Evolutionary conservation across 2,113 vertebrate species (phyloP), one percentile per base, ranked within the genome.

Genomic region (Alosa alosa): DNA sequence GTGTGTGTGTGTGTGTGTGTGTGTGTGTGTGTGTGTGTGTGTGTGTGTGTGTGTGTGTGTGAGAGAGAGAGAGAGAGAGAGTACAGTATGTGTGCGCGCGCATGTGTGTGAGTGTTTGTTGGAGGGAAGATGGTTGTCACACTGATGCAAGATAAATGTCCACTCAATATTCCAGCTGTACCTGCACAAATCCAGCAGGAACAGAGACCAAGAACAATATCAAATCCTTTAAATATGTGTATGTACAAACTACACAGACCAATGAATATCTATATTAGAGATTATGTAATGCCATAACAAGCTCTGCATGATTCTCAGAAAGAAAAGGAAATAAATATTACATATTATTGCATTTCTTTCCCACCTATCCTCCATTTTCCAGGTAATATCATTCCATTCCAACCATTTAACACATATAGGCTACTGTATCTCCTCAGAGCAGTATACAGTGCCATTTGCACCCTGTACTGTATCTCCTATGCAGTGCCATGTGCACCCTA

Each of bases 1-100:
- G 64, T 72, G 64, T 72, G 64, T 72, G n/a, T 72, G 64, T 72
- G n/a, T 31, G 64, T 72, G n/a, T 72, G 60, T 68, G 60, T n/a
- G 60, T 68, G 18, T n/a, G 60, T 4, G n/a, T 68, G 60, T 68
- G 60, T 8, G n/a, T 72, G 64, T 72, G n/a, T 72, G 64, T 72
- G n/a, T 31, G 64, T 72, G n/a, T 72, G 60, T 68, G 60, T n/a
- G 60, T 68, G 18, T n/a, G 60, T 4, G n/a, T 68, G 60, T 68
- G 60, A 1, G n/a, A 31, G 31, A 31, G 31, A 31, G 31, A 31
- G 7, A 25, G 57, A 20, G 57, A 20, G 57, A 5, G 57, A 5
- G 57, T n/a, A n/a, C n/a, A 10, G 15, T 17, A 13, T 68, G 18
- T n/a, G 60, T 5, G n/a, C 25, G 60, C 25, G 60, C 7, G 57